These are phyloP conservation scores for Enteromius argenteus DNA, from an alignment of 2,797 vertebrate species.

Conservation along the genomic window DNA sequence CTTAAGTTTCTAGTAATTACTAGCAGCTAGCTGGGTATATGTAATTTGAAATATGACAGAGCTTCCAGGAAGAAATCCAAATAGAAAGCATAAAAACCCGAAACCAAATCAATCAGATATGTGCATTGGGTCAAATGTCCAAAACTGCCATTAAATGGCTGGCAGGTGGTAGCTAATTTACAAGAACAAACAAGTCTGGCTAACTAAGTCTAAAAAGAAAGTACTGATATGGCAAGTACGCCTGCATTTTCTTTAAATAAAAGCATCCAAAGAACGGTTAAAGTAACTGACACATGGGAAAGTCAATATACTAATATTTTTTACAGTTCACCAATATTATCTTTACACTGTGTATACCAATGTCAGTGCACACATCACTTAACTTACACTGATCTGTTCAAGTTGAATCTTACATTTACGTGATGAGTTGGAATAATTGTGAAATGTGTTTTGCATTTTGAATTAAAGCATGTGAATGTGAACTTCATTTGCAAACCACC, in stretches of 20 bases:
- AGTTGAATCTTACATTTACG: not conserved
- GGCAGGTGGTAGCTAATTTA: no score
- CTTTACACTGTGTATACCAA: not conserved
- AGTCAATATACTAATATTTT: not conserved
- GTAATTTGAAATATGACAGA: not conserved
- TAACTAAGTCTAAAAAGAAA: not conserved
- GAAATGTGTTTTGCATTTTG: not conserved
- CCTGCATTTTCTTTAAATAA: not conserved
- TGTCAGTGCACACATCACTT: not conserved
- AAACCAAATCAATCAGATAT: not conserved
- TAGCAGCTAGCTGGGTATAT: not conserved
- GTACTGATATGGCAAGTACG: not conserved
- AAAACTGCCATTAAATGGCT: not conserved
- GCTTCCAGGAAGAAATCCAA: not conserved
- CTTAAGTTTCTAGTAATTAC: not conserved
- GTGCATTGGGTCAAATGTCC: not conserved
- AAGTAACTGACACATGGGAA: not conserved
- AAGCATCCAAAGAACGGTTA: not conserved
- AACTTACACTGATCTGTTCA: not conserved
- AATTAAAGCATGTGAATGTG: not conserved
- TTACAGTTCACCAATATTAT: not conserved
- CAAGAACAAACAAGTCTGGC: not conserved
- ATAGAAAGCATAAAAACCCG: not conserved
- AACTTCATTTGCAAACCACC: not conserved
- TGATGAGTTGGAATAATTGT: not conserved